These are phyloP conservation scores for Paracanthobrama guichenoti DNA, from an alignment of 2,113 vertebrate species.

Conservation along the genomic window DNA sequence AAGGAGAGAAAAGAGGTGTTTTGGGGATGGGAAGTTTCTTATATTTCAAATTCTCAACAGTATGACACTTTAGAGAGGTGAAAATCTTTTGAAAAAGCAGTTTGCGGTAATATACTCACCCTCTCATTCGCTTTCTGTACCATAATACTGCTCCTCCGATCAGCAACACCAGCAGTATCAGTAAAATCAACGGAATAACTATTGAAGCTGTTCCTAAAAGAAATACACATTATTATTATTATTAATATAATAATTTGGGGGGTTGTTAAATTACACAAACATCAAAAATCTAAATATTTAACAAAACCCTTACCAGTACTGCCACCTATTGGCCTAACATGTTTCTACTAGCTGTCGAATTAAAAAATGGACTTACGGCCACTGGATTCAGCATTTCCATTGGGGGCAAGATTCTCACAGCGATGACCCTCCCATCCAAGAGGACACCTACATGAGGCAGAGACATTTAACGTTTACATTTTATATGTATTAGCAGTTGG, in stretches of 20 bases:
- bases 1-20: constrained; percentile 26
- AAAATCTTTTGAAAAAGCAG: not conserved
- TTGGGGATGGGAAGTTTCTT: constrained; percentile 4
- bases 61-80: not conserved
- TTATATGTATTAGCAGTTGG: not conserved
- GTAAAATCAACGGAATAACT: constrained; percentile 82
- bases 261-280: no score
- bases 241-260: no score
- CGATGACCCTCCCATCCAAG: constrained; percentile 57
- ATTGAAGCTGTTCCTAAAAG: constrained; percentile 84
- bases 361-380: constrained; percentile 51
- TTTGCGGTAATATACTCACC: constrained; percentile 78
- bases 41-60: not conserved
- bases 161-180: constrained; percentile 81
- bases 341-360: not conserved
- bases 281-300: not conserved
- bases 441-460: constrained; percentile 51
- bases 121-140: constrained; percentile 89
- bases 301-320: not conserved
- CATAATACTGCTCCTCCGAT: constrained; percentile 81
- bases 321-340: no score
- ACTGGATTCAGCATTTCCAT: not conserved
- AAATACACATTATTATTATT: not conserved
- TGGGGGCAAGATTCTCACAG: constrained; percentile 36
- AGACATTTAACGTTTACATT: not conserved